These are phyloP conservation scores for Dryadula phaetusa DNA, from an alignment of 2,888 invertebrate species.

Conservation along the genomic window DNA sequence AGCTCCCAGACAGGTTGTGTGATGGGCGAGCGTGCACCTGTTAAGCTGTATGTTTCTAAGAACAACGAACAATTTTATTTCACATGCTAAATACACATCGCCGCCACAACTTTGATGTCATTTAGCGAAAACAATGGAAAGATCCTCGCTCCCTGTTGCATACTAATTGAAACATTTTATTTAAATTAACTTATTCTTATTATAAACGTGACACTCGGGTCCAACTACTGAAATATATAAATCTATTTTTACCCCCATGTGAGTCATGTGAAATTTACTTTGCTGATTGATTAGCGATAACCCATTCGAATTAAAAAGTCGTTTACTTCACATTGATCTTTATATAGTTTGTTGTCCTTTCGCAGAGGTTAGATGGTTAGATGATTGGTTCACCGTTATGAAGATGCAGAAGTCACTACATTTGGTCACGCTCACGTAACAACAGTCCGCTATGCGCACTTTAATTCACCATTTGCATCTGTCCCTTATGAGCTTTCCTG, in stretches of 20 bases:
- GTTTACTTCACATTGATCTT: constrained; percentile 58
- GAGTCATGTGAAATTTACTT: constrained; percentile 65
- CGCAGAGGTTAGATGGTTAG: constrained; percentile 66
- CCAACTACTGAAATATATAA: constrained; percentile 76
- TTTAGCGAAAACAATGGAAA: constrained; percentile 84
- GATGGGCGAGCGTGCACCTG: constrained; percentile 51
- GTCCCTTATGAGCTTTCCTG: constrained; percentile 74
- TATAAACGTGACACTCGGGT: constrained; percentile 68
- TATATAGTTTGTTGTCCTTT: constrained; percentile 45
- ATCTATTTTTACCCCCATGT: constrained; percentile 79
- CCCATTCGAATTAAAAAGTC: constrained; percentile 52
- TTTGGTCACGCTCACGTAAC: constrained; percentile 59
- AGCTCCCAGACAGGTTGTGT: constrained; percentile 43
- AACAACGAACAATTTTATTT: constrained; percentile 71
- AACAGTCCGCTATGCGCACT: constrained; percentile 62
- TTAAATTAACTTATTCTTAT: constrained; percentile 81
- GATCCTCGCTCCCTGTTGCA: constrained; percentile 68
- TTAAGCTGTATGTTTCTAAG: constrained; percentile 63
- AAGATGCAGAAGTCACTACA: constrained; percentile 54
- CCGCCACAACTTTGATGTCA: constrained; percentile 82
- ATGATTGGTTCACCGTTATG: constrained; percentile 70
- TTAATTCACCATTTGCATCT: constrained; percentile 75
- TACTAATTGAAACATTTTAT: constrained; percentile 76
- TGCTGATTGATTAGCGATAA: constrained; percentile 59
- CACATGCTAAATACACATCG: constrained; percentile 74